Base-by-base conservation (phyloP, 2,797 vertebrate species). In the Gephyroberyx darwinii region DNA sequence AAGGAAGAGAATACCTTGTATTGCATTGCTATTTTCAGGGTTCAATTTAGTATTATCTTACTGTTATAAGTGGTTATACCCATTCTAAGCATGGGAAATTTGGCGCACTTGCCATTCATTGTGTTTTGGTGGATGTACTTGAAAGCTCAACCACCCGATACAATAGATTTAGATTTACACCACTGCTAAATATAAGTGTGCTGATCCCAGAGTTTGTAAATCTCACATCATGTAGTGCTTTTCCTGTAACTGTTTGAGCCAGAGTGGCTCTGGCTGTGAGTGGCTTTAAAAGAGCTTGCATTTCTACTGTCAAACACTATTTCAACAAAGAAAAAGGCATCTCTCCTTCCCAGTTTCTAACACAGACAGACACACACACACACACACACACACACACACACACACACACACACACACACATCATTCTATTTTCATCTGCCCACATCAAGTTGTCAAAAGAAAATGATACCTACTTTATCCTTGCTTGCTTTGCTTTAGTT, bases 401-500 rank as follows among this genome's bases (percentile, higher is more conserved):
- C 19, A 10, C 19, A 3, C 2, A 22, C 50, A 10, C 0, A 52
- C 17, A 14, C 52, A 54, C 53, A 55, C 10, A 55, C n/a, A 2
- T 14, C 9, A 45, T 52, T 72, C 1, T 66, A 31, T 65, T 78
- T 52, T 37, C 35, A 63, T 43, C 8, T 31, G 26, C 10, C 56
- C 19, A 43, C 54, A 62, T 16, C 5, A 37, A 13, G 20, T 59
- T 59, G 39, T 35, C 58, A 43, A 56, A 81, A 5, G 58, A 8
- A 69, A 60, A 59, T 43, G 77, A 39, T 60, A 5, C 19, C 41
- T 71, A 74, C 60, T 76, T 79, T 63, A 45, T 65, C 30, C 60
- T 20, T 39, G 26, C 13, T 31, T 61, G 19, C 22, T 54, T 45
- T 59, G 30, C 30, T 60, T 66, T 65, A 55, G 48, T 30, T 47